Evolutionary conservation across 2,113 vertebrate species (phyloP).

Genomic region (Baryphthengus martii): DNA sequence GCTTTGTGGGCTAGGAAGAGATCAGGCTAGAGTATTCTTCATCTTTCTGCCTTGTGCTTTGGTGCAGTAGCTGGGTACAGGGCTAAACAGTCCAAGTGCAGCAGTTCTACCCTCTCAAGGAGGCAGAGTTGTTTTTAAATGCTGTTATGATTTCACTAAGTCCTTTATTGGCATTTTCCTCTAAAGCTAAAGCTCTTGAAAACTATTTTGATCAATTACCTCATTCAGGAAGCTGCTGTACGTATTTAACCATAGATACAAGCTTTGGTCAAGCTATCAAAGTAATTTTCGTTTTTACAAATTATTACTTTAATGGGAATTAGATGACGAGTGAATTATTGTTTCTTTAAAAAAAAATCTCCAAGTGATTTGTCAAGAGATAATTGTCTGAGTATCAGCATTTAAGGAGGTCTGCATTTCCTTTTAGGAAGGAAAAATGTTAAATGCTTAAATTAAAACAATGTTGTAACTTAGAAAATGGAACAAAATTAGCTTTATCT

Average conservation of each 20-base stretch:
- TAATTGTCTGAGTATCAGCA: slow-evolving; percentile 24
- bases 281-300: slow-evolving; percentile 44
- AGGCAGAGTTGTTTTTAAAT: not conserved
- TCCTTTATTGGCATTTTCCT: not conserved
- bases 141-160: not conserved
- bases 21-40: not conserved
- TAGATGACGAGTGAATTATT: slow-evolving; percentile 53
- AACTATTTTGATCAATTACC: slow-evolving; percentile 54
- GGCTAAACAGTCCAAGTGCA: not conserved
- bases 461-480: slow-evolving; percentile 37
- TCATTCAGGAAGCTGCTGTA: slow-evolving; percentile 56
- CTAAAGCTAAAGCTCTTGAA: slow-evolving; percentile 16
- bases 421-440: slow-evolving; percentile 44
- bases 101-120: not conserved
- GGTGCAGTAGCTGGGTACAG: not conserved
- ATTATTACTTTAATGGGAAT: slow-evolving; percentile 61
- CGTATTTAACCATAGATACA: slow-evolving; percentile 3
- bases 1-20: not conserved
- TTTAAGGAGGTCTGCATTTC: slow-evolving; percentile 32
- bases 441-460: slow-evolving; percentile 32
- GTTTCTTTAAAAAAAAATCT: slow-evolving; percentile 6
- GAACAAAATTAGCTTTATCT: not conserved
- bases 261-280: slow-evolving; percentile 37
- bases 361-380: slow-evolving; percentile 50
- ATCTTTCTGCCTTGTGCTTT: not conserved